Evolutionary conservation across 2,113 vertebrate species (phyloP), one percentile per base, ranked within the genome.

Genomic region (Thamnophis sirtalis): DNA sequence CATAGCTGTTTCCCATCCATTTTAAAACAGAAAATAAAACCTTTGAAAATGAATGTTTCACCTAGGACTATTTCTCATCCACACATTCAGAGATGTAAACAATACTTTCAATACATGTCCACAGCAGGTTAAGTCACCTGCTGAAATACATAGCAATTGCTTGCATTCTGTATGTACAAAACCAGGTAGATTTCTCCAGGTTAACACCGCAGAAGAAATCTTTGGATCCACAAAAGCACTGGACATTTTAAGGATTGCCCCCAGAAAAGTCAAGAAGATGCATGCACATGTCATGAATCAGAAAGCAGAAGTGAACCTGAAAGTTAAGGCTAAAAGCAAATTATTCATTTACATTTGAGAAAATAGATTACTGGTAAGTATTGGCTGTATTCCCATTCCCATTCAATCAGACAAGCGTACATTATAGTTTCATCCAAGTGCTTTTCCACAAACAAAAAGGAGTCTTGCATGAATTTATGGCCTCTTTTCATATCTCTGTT

Each of bases 391-490:
- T n/a, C n/a, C n/a, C n/a, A n/a, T 56, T 26, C 4, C 24, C 38
- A 15, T 3, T 26, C 87, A 60, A 48, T 17, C 43, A 26, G 43
- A 28, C 58, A 56, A 49, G 15, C 3, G 7, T 4, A 17, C 17
- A 17, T n/a, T 48, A 48, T 6, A 49, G 21, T 55, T 56, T 2
- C 54, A 60, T 11, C 51, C 24, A n/a, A 1, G 4, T n/a, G 21
- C 9, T 21, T 13, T 60, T 0, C 0, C 5, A 4, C 28, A 33
- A 1, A 28, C 1, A 49, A 43, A 56, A 50, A 26, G 28, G 38
- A 4, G 5, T 9, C 11, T 48, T 43, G 21, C 55, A 26, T 24
- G 21, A 24, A 58, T 13, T 24, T 88, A 43, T 48, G 38, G 55
- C 38, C 56, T 38, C 24, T 1, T 88, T 63, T 28, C 80, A 93